phyloP scores from a whole-genome alignment of 2,888 invertebrate genomes.

The Hypselothyrea guttata region DNA sequence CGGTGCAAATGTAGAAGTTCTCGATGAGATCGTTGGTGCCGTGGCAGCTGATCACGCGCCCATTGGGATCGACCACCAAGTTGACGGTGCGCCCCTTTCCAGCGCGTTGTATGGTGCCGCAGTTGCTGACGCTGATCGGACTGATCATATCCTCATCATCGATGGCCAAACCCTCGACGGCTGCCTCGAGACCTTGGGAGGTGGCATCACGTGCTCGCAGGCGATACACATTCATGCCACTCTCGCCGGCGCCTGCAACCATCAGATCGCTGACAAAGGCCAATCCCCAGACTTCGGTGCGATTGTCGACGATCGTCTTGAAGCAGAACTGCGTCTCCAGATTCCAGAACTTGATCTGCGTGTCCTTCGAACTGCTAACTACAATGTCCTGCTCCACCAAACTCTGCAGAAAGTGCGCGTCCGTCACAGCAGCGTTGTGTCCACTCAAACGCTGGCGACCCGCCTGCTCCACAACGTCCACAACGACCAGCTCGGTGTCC shows the following conservation, averaged over 20 bases:
- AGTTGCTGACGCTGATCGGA: constrained; percentile 89
- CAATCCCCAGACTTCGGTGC: constrained; percentile 94
- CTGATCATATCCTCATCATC: constrained; percentile 82
- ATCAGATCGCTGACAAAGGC: constrained; percentile 90
- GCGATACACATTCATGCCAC: constrained; percentile 93
- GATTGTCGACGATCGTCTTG: constrained; percentile 94
- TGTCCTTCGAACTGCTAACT: constrained; percentile 94
- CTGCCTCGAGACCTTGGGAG: constrained; percentile 83
- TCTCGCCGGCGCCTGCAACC: constrained; percentile 94
- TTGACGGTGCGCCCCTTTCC: constrained; percentile 91
- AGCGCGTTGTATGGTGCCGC: constrained; percentile 90
- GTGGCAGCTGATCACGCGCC: constrained; percentile 90
- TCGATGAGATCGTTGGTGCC: constrained; percentile 92
- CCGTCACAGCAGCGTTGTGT: constrained; percentile 95
- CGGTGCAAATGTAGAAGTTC: constrained; percentile 90
- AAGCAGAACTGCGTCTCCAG: constrained; percentile 97
- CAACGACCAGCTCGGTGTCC: constrained; percentile 96
- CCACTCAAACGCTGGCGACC: constrained; percentile 95
- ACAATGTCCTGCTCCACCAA: constrained; percentile 83
- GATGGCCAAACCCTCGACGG: constrained; percentile 80
- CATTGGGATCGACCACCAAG: constrained; percentile 88
- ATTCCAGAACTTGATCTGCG: constrained; percentile 98
- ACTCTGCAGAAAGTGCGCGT: constrained; percentile 87
- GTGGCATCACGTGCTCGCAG: constrained; percentile 83
- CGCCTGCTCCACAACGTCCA: constrained; percentile 96